A percentile compares a stretch with the other conserved stretches of the same genome.
These are phyloP conservation scores for Nicator chloris DNA, from an alignment of 2,113 vertebrate genomes.

Conservation along the genomic window DNA sequence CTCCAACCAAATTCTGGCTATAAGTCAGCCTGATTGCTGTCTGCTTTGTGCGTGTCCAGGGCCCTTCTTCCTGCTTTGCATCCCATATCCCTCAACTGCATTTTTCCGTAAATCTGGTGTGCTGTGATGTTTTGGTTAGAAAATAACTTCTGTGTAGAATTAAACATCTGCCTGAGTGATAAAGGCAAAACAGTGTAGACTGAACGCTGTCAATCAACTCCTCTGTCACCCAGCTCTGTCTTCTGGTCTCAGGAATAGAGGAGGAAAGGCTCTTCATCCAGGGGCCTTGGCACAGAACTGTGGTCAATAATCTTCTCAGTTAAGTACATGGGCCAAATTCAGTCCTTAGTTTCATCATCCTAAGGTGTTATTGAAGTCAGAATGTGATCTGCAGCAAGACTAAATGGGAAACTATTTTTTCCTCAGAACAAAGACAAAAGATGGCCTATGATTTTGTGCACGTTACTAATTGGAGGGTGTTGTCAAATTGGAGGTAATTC, in stretches of 20 bases:
- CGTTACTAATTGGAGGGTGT: background rate
- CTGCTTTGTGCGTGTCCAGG: background rate
- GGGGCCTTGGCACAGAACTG: background rate
- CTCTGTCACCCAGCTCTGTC: background rate
- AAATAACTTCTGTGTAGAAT: background rate
- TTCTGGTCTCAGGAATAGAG: background rate
- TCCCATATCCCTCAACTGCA: background rate
- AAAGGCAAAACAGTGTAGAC: background rate
- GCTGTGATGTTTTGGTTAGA: background rate
- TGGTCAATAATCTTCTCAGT: background rate
- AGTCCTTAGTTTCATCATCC: background rate
- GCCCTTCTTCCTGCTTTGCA: background rate
- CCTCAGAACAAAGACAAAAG: background rate
- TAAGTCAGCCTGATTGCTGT: background rate
- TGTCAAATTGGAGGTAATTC: conserved; percentile 8
- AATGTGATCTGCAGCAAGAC: background rate
- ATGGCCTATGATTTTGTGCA: background rate
- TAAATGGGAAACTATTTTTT: background rate
- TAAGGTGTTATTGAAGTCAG: background rate
- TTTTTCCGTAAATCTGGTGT: background rate
- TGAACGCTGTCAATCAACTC: background rate
- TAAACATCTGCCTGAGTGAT: background rate
- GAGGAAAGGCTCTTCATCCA: background rate
- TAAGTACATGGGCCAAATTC: background rate
- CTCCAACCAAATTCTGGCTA: background rate